These are phyloP conservation scores for Pardosa pseudoannulata DNA, from an alignment of 2,888 invertebrate species.

Conservation along the genomic window DNA sequence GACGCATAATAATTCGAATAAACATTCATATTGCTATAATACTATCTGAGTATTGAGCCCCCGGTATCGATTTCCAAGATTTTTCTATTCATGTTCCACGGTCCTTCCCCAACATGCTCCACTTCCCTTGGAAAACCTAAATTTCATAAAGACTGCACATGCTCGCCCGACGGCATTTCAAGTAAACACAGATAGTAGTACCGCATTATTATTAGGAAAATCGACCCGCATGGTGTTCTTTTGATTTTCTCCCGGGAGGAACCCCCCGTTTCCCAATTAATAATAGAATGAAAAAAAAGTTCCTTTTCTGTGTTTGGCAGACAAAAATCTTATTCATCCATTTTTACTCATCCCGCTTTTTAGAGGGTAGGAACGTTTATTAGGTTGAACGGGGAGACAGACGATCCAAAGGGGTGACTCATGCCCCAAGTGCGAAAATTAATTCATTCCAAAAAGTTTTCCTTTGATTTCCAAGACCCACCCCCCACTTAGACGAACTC, in stretches of 20 bases:
- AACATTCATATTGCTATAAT: conserved; percentile 15
- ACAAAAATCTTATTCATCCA: conserved; percentile 16
- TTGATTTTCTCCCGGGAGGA: not conserved
- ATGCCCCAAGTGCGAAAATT: conserved; percentile 57
- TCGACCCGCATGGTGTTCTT: conserved; percentile 15
- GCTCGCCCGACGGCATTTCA: conserved; percentile 3
- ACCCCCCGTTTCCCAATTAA: not conserved
- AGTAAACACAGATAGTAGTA: not conserved
- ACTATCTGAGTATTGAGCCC: not conserved
- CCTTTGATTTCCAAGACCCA: conserved; percentile 33
- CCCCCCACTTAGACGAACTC: conserved; percentile 36
- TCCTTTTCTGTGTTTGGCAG: conserved; percentile 5
- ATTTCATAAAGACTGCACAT: not conserved
- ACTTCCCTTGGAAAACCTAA: not conserved
- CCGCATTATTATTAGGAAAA: conserved; percentile 8
- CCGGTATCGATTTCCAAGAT: not conserved
- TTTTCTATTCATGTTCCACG: conserved; percentile 4
- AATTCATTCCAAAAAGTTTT: conserved; percentile 67
- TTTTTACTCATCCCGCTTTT: not conserved
- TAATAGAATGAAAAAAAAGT: not conserved
- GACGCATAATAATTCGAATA: conserved; percentile 16
- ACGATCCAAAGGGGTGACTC: conserved; percentile 38
- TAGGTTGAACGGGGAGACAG: not conserved
- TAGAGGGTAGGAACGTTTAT: not conserved
- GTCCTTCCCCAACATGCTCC: conserved; percentile 4